Conservation (phyloP, 2,888 invertebrate species). For the Iselma pallidipennis region DNA sequence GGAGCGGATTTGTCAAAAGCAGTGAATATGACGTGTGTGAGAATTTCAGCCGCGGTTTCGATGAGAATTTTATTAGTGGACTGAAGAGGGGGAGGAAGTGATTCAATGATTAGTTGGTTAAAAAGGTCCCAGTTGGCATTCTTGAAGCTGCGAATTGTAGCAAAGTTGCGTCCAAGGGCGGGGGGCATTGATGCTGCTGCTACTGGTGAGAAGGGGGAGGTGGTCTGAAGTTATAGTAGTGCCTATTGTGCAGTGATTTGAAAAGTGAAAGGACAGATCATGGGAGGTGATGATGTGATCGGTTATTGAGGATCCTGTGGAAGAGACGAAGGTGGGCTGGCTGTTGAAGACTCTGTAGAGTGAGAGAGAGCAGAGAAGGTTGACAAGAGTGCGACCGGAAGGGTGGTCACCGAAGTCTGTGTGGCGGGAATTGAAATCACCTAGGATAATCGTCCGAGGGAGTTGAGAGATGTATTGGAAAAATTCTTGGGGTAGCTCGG, state of each 20-base stretch:
- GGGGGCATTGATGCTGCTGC: background rate
- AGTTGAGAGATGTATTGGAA: background rate
- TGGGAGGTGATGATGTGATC: background rate
- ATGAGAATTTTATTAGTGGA: no score
- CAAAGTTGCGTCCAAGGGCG: no score
- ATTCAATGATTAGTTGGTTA: no score
- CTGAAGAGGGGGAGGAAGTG: no score
- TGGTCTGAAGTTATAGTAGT: background rate
- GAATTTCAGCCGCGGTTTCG: no score
- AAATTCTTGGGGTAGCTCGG: background rate
- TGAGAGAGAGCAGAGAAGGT: background rate
- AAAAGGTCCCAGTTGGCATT: no score
- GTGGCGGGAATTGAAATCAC: background rate
- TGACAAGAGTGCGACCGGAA: background rate
- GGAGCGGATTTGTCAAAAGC: no score
- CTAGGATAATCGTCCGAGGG: background rate
- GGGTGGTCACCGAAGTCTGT: background rate
- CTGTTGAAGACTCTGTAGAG: background rate
- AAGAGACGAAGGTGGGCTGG: background rate
- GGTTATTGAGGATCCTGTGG: background rate
- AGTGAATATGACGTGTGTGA: no score
- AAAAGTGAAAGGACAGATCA: background rate
- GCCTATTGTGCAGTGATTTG: background rate
- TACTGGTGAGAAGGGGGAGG: background rate
- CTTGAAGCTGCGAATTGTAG: background rate